These are phyloP conservation scores for Noctua janthe DNA, from an alignment of 2,888 invertebrate species.

Conservation along the genomic window DNA sequence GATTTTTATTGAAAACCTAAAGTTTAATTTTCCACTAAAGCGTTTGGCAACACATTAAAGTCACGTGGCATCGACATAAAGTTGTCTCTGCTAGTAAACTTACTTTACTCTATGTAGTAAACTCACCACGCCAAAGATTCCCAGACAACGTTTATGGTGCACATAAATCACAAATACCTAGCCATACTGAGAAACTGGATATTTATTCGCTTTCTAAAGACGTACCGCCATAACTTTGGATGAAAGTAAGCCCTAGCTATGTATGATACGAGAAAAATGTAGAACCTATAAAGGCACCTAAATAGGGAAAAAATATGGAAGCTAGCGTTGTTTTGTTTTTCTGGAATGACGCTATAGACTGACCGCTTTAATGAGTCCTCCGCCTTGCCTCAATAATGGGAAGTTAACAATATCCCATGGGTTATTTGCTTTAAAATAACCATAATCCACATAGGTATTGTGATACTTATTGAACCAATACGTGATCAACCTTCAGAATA, in stretches of 20 bases:
- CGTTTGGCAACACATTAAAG: neutral
- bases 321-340: neutral
- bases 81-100: neutral
- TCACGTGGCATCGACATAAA: neutral
- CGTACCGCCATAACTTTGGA: neutral
- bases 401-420: too few relatives aligned
- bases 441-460: too few relatives aligned
- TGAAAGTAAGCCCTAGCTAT: slow-evolving; percentile 20
- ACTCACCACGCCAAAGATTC: neutral
- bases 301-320: neutral
- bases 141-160: neutral
- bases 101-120: neutral
- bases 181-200: slow-evolving; percentile 33
- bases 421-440: too few relatives aligned
- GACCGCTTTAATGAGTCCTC: too few relatives aligned
- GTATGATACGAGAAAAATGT: neutral
- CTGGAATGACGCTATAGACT: neutral
- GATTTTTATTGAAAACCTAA: neutral
- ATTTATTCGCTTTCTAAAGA: slow-evolving; percentile 40
- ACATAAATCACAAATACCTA: slow-evolving; percentile 24
- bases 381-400: too few relatives aligned
- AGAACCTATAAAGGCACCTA: neutral
- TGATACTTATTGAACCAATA: too few relatives aligned
- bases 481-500: too few relatives aligned
- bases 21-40: neutral